Percentiles rank a stretch among this genome's conserved stretches.
Conservation (phyloP, 1,140 invertebrate species). For the Rhagoletis pomonella region DNA sequence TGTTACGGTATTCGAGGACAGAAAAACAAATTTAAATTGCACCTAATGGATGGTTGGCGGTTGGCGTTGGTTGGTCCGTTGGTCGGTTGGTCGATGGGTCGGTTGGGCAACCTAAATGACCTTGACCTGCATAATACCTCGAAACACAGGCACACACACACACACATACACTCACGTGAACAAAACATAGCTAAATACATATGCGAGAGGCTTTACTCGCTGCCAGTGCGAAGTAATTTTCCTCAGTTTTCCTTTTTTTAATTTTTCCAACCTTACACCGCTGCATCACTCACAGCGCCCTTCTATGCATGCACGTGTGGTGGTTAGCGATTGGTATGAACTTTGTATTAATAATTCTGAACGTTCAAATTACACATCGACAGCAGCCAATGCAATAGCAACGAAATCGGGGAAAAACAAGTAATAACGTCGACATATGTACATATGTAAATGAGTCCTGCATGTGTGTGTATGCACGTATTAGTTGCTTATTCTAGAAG, state of each 20-base stretch:
- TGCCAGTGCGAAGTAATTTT: not conserved
- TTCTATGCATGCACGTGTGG: not conserved
- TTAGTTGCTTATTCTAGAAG: no score
- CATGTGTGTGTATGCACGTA: no score
- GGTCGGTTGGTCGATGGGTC: not conserved
- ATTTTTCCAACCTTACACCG: no score
- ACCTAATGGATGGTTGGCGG: constrained; percentile 11
- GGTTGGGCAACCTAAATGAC: constrained; percentile 1
- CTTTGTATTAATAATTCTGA: constrained; percentile 13
- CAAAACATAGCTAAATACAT: not conserved
- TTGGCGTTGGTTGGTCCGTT: not conserved
- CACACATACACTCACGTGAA: not conserved
- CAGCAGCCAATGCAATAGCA: not conserved
- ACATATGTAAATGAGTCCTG: not conserved
- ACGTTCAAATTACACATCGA: not conserved
- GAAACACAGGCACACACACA: not conserved
- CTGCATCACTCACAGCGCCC: no score
- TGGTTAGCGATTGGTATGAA: constrained; percentile 13
- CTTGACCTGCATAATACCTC: constrained; percentile 30
- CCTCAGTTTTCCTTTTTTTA: not conserved
- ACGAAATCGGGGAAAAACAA: not conserved
- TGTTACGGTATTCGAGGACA: not conserved
- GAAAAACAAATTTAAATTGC: constrained; percentile 32
- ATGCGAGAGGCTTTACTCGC: not conserved
- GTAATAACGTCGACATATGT: not conserved